These are phyloP conservation scores for Gallinago undulata DNA, from an alignment of 2,113 vertebrate genomes.

Conservation along the genomic window DNA sequence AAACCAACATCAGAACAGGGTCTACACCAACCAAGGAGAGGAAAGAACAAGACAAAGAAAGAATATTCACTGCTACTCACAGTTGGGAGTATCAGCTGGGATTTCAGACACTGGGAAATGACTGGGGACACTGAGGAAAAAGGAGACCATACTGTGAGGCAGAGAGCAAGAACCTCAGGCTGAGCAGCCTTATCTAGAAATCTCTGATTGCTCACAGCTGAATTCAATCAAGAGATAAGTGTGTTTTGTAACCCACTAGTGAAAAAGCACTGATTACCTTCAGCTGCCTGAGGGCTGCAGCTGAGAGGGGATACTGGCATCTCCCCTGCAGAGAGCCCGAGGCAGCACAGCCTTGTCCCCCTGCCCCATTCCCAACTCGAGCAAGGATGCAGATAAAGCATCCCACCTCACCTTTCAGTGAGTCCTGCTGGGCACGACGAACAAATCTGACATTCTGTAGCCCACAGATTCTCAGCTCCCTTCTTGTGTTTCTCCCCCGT, in stretches of 20 bases:
- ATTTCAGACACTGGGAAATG: background rate
- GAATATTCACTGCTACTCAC: background rate
- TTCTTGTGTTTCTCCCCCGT: constrained; percentile 41
- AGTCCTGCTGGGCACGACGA: background rate
- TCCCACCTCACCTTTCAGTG: background rate
- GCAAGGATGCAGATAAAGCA: background rate
- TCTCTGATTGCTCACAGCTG: background rate
- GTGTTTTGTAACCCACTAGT: background rate
- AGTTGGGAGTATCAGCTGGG: background rate
- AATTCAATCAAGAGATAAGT: background rate
- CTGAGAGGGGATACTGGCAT: background rate
- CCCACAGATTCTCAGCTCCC: background rate
- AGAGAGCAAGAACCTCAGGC: background rate
- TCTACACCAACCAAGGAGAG: background rate
- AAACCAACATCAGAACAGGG: background rate
- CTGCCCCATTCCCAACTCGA: background rate
- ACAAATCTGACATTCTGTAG: background rate
- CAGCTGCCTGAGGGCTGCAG: background rate
- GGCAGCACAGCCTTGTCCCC: background rate
- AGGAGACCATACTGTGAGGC: background rate
- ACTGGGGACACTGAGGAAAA: background rate
- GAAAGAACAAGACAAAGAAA: background rate
- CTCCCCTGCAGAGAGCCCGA: background rate
- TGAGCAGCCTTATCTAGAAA: background rate
- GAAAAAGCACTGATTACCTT: background rate